Percentiles rank a stretch among this genome's conserved stretches.
phyloP scores from a whole-genome alignment of 2,113 vertebrate species.

The Saccopteryx bilineata region DNA sequence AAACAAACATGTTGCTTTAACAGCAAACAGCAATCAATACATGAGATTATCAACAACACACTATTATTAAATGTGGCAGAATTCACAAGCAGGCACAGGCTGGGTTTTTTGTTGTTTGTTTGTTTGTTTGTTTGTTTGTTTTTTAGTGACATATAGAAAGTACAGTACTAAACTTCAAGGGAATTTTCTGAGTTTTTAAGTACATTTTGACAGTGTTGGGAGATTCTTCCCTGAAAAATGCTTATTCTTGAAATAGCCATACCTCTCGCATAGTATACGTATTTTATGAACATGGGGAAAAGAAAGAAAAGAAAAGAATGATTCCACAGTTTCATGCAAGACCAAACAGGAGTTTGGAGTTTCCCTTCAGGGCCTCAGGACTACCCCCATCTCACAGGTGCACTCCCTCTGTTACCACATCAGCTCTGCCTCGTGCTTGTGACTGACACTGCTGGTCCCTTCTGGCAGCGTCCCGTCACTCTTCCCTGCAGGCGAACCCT shows the following conservation, averaged over 20 bases:
- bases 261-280: neutral
- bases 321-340: neutral
- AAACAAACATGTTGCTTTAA: neutral
- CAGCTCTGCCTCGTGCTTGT: neutral
- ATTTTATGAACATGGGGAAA: neutral
- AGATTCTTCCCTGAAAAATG: slow-evolving; percentile 27
- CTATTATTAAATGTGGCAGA: neutral
- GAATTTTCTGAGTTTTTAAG: slow-evolving; percentile 22
- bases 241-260: neutral
- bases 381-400: neutral
- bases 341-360: neutral
- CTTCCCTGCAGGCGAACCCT: neutral
- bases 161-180: neutral
- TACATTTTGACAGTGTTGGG: neutral
- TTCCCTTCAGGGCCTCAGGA: neutral
- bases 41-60: neutral
- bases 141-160: neutral
- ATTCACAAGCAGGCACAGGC: neutral
- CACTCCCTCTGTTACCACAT: neutral
- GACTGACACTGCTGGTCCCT: neutral
- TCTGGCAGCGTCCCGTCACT: neutral
- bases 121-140: neutral
- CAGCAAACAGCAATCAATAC: neutral
- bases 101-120: neutral
- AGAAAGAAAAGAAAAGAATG: neutral